These are phyloP conservation scores for Bambusicola thoracicus DNA, from an alignment of 2,113 vertebrate species.

Conservation along the genomic window DNA sequence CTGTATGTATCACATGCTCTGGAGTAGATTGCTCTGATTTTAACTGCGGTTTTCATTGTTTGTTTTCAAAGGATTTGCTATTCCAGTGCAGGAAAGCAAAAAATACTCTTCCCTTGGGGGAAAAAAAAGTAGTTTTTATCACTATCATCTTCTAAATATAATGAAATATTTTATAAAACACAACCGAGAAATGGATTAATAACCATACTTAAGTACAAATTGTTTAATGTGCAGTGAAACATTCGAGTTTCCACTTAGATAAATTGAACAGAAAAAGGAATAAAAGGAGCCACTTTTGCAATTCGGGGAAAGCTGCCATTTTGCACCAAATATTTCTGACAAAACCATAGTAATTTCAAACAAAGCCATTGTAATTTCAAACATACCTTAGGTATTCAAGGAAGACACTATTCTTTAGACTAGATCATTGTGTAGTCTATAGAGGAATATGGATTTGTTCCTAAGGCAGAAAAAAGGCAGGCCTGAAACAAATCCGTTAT, in stretches of 20 bases:
- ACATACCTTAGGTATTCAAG: neutral
- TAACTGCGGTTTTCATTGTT: neutral
- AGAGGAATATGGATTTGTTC: neutral
- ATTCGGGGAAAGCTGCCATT: neutral
- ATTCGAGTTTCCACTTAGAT: neutral
- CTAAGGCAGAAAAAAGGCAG: neutral
- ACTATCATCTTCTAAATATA: neutral
- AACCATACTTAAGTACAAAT: neutral
- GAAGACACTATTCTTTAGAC: neutral
- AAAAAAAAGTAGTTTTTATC: neutral
- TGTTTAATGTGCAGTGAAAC: neutral
- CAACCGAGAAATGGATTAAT: neutral
- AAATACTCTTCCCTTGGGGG: neutral
- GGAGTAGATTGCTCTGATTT: accelerated
- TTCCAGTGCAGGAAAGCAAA: neutral
- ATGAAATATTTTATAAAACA: neutral
- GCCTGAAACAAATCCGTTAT: neutral
- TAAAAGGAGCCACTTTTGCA: neutral
- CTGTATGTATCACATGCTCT: accelerated
- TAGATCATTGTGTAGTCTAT: neutral
- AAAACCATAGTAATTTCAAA: neutral
- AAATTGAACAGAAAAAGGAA: neutral
- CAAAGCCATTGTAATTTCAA: neutral
- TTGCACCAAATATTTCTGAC: neutral
- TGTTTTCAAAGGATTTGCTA: neutral